phyloP scores from a whole-genome alignment of 2,888 invertebrate species.

The Diaprepes abbreviatus region DNA sequence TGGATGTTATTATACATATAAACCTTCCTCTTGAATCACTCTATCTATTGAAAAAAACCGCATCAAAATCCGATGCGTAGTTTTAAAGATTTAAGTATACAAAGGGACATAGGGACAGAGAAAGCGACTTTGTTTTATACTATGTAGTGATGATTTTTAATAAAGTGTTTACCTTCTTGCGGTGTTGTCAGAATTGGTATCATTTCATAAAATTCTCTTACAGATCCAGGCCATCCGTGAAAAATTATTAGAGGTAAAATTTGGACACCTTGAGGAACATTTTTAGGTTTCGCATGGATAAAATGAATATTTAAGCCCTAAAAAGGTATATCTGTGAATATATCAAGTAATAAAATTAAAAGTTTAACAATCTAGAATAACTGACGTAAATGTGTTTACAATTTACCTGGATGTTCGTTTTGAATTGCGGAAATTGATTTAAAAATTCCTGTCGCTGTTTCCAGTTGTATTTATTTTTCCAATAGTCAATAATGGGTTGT shows the following conservation, averaged over 20 bases:
- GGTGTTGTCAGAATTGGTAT: conserved; percentile 76
- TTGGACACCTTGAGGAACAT: conserved; percentile 59
- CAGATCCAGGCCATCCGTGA: conserved; percentile 93
- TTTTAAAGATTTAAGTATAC: too few species aligned
- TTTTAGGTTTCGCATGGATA: conserved; percentile 70
- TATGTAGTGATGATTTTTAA: too few species aligned
- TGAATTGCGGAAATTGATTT: conserved; percentile 78
- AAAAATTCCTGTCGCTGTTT: conserved; percentile 71
- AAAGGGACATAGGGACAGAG: too few species aligned
- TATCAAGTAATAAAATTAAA: too few species aligned
- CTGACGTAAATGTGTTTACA: too few species aligned
- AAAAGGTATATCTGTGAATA: background rate
- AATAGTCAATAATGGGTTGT: conserved; percentile 78
- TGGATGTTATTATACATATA: too few species aligned
- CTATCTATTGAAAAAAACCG: too few species aligned
- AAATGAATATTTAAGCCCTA: conserved; percentile 76
- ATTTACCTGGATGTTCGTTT: conserved; percentile 76
- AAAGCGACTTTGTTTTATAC: too few species aligned
- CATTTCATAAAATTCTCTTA: conserved; percentile 84
- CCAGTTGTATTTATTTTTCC: conserved; percentile 81
- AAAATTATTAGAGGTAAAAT: conserved; percentile 78
- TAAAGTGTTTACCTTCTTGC: conserved; percentile 54
- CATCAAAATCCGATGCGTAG: too few species aligned
- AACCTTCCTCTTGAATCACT: too few species aligned
- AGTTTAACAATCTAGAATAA: too few species aligned